Base-by-base conservation (phyloP, 2,797 vertebrate genomes). In the Sebastes vulpes region DNA sequence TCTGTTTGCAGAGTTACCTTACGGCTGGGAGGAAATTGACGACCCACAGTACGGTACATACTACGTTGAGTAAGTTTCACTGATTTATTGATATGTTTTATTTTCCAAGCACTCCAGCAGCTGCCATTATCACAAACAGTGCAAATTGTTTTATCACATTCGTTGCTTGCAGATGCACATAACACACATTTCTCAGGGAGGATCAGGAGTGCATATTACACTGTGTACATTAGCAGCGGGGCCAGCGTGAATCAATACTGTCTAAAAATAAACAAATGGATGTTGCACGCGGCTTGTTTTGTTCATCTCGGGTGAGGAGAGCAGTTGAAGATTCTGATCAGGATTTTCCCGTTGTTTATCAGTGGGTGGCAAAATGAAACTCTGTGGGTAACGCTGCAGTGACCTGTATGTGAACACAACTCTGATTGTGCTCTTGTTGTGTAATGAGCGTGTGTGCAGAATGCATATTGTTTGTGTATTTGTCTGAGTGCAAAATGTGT, bases 21-120 rank as follows among this genome's bases (percentile, higher is more conserved):
- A 99, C 58, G 98, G 98, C 81, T 99, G 98, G 98, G 98, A 99
- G 90, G 97, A 98, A 94, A 99, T 99, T 86, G 97, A 98, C 65
- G 98, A 99, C 63, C 98, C 98, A 31, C 98, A 98, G 54, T 99
- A 98, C 1, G 98, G 98, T 80, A 97, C 96, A 0, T 99, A 99
- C 26, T 99, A 98, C 0, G 98, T 99, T 12, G 98, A 99, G 98
- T 99, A 96, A 98, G 98, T 97, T 84, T 31, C n/a, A 82, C 78
- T 31, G 48, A 68, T 84, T 63, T 46, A 77, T 72, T 67, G 9
- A 72, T 83, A 21, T 84, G 46, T 56, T n/a, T 60, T 35, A 20
- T 60, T 77, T 74, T 87, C 48, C 18, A 3, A 42, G 38, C 66
- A 50, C 72, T 75, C 65, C 20, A 26, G 25, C 46, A 12, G 58